These are phyloP conservation scores for Cynaeus angustus DNA, from an alignment of 2,888 invertebrate genomes.

Conservation along the genomic window DNA sequence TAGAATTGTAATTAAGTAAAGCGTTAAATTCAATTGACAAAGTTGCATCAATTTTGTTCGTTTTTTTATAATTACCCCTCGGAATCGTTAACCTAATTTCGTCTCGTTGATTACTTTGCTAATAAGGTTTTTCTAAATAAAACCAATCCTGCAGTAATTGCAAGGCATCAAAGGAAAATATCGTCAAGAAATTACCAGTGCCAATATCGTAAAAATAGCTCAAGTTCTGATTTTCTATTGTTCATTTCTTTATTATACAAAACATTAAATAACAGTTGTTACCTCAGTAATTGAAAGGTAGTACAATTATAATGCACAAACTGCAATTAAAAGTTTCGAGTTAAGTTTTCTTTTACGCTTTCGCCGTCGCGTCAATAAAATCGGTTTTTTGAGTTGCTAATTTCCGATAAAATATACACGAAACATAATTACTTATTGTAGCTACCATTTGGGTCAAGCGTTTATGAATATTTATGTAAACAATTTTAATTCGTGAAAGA, in stretches of 20 bases:
- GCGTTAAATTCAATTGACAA: slow-evolving; percentile 35
- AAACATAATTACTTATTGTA: slow-evolving; percentile 31
- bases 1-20: slow-evolving; percentile 38
- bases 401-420: slow-evolving; percentile 28
- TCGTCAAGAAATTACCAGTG: not conserved
- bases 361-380: slow-evolving; percentile 4
- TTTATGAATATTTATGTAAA: slow-evolving; percentile 31
- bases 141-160: not conserved
- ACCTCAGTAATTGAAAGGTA: slow-evolving; percentile 5
- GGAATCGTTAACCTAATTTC: slow-evolving; percentile 14
- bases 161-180: slow-evolving; percentile 3
- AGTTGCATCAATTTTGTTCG: slow-evolving; percentile 21
- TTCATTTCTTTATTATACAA: slow-evolving; percentile 14
- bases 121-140: slow-evolving; percentile 11
- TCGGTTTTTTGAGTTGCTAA: slow-evolving; percentile 26
- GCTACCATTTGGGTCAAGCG: slow-evolving; percentile 34
- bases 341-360: slow-evolving; percentile 22
- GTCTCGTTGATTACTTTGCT: slow-evolving; percentile 12
- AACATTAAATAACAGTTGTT: slow-evolving; percentile 16
- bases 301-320: slow-evolving; percentile 1
- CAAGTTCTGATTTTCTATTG: slow-evolving; percentile 2
- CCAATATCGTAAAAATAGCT: not conserved
- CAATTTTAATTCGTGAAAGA: slow-evolving; percentile 33
- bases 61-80: slow-evolving; percentile 16
- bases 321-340: slow-evolving; percentile 30